A percentile compares a stretch with the other conserved stretches of the same genome.
These are phyloP conservation scores for Drosophila nigricruria DNA, from an alignment of 2,888 invertebrate species.

Conservation along the genomic window DNA sequence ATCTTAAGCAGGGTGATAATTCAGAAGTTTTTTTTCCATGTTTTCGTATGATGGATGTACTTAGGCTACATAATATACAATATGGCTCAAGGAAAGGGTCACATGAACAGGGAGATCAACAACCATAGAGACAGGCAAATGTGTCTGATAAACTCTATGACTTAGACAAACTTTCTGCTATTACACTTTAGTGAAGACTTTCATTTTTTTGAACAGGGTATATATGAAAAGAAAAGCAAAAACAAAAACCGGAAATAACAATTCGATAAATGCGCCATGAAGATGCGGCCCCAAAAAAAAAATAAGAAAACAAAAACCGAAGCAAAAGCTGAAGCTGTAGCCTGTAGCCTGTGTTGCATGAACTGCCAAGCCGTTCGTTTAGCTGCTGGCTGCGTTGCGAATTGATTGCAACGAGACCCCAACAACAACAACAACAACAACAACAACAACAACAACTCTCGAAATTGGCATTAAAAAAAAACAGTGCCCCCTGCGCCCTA, in stretches of 20 bases:
- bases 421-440: slow-evolving; percentile 24
- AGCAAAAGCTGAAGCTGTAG: slow-evolving; percentile 10
- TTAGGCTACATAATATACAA: no score
- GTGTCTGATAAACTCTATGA: background rate
- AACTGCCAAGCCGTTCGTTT: slow-evolving; percentile 54
- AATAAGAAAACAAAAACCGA: background rate
- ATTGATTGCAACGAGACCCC: slow-evolving; percentile 57
- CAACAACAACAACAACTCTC: slow-evolving; percentile 11
- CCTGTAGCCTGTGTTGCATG: background rate
- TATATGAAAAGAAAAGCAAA: slow-evolving; percentile 19
- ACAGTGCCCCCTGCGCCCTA: slow-evolving; percentile 35
- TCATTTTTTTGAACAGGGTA: slow-evolving; percentile 1
- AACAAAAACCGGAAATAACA: slow-evolving; percentile 79
- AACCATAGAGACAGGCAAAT: background rate
- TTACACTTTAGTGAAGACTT: background rate
- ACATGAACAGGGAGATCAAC: background rate
- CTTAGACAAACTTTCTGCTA: background rate
- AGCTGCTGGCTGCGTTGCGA: slow-evolving; percentile 62
- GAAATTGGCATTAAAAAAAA: slow-evolving; percentile 54
- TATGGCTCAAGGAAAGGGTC: no score
- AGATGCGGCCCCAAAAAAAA: slow-evolving; percentile 43
- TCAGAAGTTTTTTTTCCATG: no score
- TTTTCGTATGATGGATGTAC: no score
- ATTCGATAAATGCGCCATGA: slow-evolving; percentile 79
- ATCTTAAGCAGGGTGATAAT: no score